Conservation (phyloP, 1,140 invertebrate genomes). For the Caenorhabditis briggsae region DNA sequence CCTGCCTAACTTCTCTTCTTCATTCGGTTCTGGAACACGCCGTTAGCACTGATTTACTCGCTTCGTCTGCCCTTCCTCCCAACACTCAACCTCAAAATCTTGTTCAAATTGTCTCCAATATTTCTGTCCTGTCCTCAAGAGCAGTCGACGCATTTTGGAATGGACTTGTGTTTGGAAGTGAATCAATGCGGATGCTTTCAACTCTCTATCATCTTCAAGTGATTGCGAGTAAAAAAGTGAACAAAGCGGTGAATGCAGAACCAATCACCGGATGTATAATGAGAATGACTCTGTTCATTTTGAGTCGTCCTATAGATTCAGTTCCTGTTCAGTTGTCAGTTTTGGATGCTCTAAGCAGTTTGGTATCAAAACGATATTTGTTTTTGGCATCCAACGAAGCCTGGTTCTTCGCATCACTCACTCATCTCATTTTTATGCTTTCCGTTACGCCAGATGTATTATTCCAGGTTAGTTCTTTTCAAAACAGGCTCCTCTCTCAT, state of each 20-base stretch:
- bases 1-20: slow-evolving; percentile 52
- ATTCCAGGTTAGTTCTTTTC: slow-evolving; percentile 65
- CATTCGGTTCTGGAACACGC: slow-evolving; percentile 59
- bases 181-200: slow-evolving; percentile 77
- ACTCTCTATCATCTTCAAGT: slow-evolving; percentile 69
- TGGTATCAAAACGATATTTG: slow-evolving; percentile 70
- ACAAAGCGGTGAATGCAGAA: slow-evolving; percentile 69
- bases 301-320: slow-evolving; percentile 90
- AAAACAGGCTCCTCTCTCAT: neutral
- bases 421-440: slow-evolving; percentile 92
- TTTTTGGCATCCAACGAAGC: slow-evolving; percentile 80
- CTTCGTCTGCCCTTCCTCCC: slow-evolving; percentile 62
- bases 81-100: slow-evolving; percentile 55
- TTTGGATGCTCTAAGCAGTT: slow-evolving; percentile 72
- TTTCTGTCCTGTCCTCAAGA: slow-evolving; percentile 80
- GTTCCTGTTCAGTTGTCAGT: slow-evolving; percentile 78
- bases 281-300: slow-evolving; percentile 90
- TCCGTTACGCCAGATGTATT: slow-evolving; percentile 81
- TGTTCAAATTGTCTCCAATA: slow-evolving; percentile 57
- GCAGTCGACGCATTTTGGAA: slow-evolving; percentile 98
- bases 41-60: slow-evolving; percentile 81
- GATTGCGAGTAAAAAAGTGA: slow-evolving; percentile 60
- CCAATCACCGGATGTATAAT: slow-evolving; percentile 86
- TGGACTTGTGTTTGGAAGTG: slow-evolving; percentile 79
- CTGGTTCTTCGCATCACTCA: slow-evolving; percentile 89